These are phyloP conservation scores for Pelusios castaneus DNA, from an alignment of 2,113 vertebrate genomes.

Conservation along the genomic window DNA sequence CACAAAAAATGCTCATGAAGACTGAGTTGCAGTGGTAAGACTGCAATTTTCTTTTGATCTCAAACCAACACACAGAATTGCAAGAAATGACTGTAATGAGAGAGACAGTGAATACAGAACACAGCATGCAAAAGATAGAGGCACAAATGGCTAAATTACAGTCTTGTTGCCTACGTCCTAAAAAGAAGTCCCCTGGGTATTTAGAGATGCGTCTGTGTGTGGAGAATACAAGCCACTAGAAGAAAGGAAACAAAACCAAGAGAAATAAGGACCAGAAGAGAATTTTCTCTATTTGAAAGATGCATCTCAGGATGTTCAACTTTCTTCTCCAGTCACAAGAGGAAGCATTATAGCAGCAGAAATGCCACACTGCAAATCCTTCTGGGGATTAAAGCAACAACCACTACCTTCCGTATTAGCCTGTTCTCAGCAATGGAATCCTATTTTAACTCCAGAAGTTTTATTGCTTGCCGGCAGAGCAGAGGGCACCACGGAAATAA, in stretches of 20 bases:
- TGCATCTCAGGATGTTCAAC: not conserved
- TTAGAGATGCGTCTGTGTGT: not conserved
- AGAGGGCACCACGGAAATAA: not conserved
- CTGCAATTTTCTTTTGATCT: conserved; percentile 18
- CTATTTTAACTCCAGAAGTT: not conserved
- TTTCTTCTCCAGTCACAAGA: not conserved
- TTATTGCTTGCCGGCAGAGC: not conserved
- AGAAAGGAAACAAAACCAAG: not conserved
- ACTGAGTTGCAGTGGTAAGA: not conserved
- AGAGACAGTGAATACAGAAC: not conserved
- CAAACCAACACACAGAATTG: conserved; percentile 30
- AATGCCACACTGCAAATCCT: not conserved
- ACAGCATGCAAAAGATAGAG: not conserved
- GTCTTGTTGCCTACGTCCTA: not conserved
- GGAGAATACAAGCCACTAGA: not conserved
- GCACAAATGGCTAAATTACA: conserved; percentile 38
- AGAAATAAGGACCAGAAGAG: not conserved
- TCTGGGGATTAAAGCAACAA: not conserved
- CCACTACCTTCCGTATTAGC: not conserved
- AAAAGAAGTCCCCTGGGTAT: not conserved
- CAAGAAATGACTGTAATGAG: conserved; percentile 32
- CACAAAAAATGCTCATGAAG: not conserved
- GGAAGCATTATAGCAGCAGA: not conserved
- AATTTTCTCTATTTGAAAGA: not conserved
- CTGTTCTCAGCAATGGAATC: not conserved